Conservation (phyloP, 2,888 invertebrate species). For the Neria commutata region DNA sequence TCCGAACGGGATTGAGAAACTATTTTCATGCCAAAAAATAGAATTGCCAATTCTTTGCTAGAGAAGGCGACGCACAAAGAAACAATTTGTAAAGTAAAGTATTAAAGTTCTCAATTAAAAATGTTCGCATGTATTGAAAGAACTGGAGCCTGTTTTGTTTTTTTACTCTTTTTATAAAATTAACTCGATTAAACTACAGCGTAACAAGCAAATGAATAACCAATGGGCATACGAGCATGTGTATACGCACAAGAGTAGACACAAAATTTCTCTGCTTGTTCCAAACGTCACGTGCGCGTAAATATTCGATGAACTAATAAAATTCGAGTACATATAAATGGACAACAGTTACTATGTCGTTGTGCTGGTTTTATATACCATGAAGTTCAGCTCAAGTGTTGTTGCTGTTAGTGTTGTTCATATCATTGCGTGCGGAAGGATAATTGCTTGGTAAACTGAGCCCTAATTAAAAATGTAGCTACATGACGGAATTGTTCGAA, state of each 20-base stretch:
- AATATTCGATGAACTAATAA: constrained; percentile 44
- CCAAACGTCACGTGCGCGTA: constrained; percentile 8
- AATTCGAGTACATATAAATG: too few species aligned
- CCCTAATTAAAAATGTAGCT: constrained; percentile 35
- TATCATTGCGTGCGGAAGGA: constrained; percentile 45
- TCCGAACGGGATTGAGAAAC: too few species aligned
- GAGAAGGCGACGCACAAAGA: too few species aligned
- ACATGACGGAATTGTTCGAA: constrained; percentile 19
- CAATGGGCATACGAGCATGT: background rate
- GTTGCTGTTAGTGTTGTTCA: constrained; percentile 19
- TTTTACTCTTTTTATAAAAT: too few species aligned
- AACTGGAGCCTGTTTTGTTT: too few species aligned
- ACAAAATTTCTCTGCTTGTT: constrained; percentile 30
- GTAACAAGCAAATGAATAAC: too few species aligned
- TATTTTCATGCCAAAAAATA: too few species aligned
- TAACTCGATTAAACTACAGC: too few species aligned
- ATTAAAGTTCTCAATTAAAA: too few species aligned
- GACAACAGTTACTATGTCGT: background rate
- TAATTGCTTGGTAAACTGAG: constrained; percentile 52
- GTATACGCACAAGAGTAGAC: constrained; percentile 12
- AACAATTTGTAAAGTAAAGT: too few species aligned
- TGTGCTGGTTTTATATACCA: background rate
- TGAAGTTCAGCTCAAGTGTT: background rate
- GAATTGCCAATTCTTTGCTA: too few species aligned
- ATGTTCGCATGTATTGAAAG: too few species aligned